A percentile compares a stretch with the other conserved stretches of the same genome.
phyloP scores from a whole-genome alignment of 2,113 vertebrate species.

The Cnemophilus loriae region DNA sequence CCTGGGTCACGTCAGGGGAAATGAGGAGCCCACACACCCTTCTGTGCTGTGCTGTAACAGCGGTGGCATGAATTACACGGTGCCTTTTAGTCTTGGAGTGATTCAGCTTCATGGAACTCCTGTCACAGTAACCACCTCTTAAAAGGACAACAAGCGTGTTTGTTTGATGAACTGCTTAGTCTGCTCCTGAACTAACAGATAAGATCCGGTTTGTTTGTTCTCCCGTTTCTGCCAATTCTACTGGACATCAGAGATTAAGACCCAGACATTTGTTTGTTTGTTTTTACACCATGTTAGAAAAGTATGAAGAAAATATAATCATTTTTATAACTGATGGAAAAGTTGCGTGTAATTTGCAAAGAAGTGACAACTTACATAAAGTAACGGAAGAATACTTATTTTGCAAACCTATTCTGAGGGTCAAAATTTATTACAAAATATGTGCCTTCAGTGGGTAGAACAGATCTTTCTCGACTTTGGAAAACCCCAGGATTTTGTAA shows the following conservation, averaged over 20 bases:
- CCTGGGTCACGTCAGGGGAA: neutral
- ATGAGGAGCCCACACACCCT: neutral
- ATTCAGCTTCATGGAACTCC: neutral
- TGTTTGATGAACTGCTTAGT: neutral
- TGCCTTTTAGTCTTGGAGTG: neutral
- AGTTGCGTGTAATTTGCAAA: neutral
- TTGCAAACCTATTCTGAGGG: neutral
- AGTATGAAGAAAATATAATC: neutral
- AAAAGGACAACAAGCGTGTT: neutral
- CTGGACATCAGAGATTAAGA: slow-evolving; percentile 1
- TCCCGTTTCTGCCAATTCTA: neutral
- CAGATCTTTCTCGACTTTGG: neutral
- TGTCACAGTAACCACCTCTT: neutral
- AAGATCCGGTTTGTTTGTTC: neutral
- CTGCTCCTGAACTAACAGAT: slow-evolving; percentile 45
- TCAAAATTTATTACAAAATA: neutral
- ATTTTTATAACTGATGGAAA: neutral
- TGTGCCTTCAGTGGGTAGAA: neutral
- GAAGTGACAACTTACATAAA: neutral
- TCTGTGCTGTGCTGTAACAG: neutral
- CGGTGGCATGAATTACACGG: neutral
- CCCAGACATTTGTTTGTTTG: neutral
- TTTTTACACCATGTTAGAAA: neutral
- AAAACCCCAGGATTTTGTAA: slow-evolving; percentile 9
- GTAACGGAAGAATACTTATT: neutral